phyloP scores from a whole-genome alignment of 1,140 invertebrate genomes.

The Choristoneura fumiferana region DNA sequence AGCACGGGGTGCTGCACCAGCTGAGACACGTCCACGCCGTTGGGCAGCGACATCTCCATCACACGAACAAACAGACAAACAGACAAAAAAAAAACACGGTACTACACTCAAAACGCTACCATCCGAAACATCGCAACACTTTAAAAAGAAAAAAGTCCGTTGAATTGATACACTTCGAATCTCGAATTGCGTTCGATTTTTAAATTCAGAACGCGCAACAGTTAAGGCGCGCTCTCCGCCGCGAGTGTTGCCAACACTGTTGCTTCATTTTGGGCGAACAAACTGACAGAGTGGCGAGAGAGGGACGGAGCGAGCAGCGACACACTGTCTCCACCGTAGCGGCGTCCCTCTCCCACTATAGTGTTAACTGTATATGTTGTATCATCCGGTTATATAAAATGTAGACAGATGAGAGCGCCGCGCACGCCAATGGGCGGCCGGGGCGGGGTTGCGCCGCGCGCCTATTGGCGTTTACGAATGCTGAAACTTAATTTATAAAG shows the following conservation, averaged over 20 bases:
- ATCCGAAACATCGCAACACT: constrained; percentile 20
- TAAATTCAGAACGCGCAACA: constrained; percentile 38
- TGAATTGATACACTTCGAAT: constrained; percentile 17
- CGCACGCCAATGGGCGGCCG: constrained; percentile 42
- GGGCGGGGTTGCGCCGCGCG: constrained; percentile 44
- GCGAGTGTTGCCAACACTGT: constrained; percentile 57
- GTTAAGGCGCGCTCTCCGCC: constrained; percentile 39
- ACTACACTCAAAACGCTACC: constrained; percentile 6
- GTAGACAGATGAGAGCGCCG: constrained; percentile 56
- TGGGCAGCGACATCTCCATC: constrained; percentile 85
- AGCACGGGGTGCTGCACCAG: constrained; percentile 92
- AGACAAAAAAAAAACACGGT: constrained; percentile 19
- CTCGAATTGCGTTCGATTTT: constrained; percentile 21
- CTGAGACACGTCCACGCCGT: constrained; percentile 89
- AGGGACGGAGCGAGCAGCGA: constrained; percentile 55
- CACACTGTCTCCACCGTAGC: constrained; percentile 61
- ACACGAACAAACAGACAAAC: constrained; percentile 18
- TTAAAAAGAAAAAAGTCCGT: constrained; percentile 20
- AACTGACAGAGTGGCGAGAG: constrained; percentile 47
- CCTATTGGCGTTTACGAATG: constrained; percentile 48
- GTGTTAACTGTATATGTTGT: constrained; percentile 74
- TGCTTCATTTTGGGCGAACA: constrained; percentile 50
- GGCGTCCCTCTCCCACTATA: constrained; percentile 52
- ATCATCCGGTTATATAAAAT: constrained; percentile 77
- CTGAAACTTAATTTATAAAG: constrained; percentile 76